A percentile compares a stretch with the other conserved stretches of the same genome.
phyloP scores from a whole-genome alignment of 1,140 invertebrate species.

The Saccostrea echinata region DNA sequence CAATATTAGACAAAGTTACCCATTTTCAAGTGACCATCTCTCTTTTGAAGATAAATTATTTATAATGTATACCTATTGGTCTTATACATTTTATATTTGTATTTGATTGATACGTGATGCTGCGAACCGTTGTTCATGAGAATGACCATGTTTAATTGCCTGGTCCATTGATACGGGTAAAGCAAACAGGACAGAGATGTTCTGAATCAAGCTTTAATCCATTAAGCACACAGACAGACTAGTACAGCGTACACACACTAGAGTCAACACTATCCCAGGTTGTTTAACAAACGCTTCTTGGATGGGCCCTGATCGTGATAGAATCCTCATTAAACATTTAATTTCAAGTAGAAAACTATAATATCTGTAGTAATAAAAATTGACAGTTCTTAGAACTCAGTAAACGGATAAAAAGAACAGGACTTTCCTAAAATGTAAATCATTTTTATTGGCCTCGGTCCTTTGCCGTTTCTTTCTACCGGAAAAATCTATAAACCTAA shows the following conservation, averaged over 20 bases:
- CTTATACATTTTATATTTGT: background rate
- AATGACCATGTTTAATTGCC: slow-evolving; percentile 30
- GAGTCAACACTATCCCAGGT: slow-evolving; percentile 14
- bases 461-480: background rate
- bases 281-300: slow-evolving; percentile 32
- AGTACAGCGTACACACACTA: slow-evolving; percentile 8
- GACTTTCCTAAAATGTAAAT: background rate
- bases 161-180: background rate
- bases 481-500: slow-evolving; percentile 21
- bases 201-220: slow-evolving; percentile 23
- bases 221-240: slow-evolving; percentile 16
- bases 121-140: background rate
- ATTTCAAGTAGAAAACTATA: slow-evolving; percentile 27
- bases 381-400: background rate
- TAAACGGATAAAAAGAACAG: background rate
- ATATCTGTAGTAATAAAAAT: slow-evolving; percentile 23
- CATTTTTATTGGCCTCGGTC: slow-evolving; percentile 1
- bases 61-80: background rate
- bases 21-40: background rate
- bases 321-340: background rate
- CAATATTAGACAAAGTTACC: background rate
- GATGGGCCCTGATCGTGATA: background rate
- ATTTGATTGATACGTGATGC: background rate
- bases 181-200: background rate
- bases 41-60: background rate